A percentile compares a stretch with the other conserved stretches of the same genome.
Evolutionary conservation across 2,888 invertebrate species (phyloP).

Genomic region (Xestoiulus laeticollis): DNA sequence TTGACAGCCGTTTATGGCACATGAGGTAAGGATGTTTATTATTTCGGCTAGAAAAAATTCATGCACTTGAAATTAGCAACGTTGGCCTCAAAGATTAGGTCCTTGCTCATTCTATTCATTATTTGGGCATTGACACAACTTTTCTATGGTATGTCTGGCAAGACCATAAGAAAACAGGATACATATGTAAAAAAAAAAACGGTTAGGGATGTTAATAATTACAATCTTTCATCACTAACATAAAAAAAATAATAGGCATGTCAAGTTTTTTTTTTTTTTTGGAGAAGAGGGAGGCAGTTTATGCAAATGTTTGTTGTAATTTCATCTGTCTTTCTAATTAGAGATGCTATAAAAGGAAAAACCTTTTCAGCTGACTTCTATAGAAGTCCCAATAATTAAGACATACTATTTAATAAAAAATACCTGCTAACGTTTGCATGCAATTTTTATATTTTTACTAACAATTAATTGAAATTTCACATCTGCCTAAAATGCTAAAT

Average conservation of each 20-base stretch:
- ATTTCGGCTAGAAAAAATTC: slow-evolving; percentile 43
- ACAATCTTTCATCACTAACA: background rate
- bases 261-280: background rate
- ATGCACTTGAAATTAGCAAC: background rate
- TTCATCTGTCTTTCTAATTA: background rate
- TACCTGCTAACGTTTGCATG: no score
- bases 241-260: background rate
- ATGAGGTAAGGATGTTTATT: slow-evolving; percentile 27
- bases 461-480: background rate
- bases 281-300: background rate
- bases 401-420: background rate
- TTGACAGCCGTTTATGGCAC: background rate
- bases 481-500: background rate
- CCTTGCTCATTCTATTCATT: background rate
- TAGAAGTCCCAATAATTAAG: background rate
- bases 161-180: slow-evolving; percentile 15
- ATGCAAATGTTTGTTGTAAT: background rate
- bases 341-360: background rate
- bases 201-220: background rate
- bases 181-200: background rate
- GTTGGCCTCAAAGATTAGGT: background rate
- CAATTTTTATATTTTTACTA: background rate
- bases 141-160: background rate
- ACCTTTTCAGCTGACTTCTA: background rate
- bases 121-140: slow-evolving; percentile 15